These are phyloP conservation scores for Mustela lutreola DNA, from an alignment of 2,113 vertebrate species.

Conservation along the genomic window DNA sequence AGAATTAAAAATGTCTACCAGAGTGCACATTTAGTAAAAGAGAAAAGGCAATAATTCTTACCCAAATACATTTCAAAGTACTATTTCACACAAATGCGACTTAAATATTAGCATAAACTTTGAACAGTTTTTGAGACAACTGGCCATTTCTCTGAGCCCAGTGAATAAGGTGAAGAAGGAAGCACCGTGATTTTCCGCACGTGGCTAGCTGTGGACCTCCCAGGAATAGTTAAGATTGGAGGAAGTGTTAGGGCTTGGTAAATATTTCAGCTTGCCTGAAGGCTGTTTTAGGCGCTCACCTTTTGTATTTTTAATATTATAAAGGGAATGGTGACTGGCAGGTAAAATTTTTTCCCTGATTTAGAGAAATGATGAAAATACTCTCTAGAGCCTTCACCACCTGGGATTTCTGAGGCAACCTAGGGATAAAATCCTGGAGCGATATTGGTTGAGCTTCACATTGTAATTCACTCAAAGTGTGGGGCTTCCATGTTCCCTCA, in stretches of 20 bases:
- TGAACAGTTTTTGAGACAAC: background rate
- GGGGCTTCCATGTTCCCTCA: background rate
- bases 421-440: background rate
- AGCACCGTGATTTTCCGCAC: background rate
- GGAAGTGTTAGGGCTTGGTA: slow-evolving; percentile 23
- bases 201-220: background rate
- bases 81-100: background rate
- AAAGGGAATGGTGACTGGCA: slow-evolving; percentile 2
- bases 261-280: slow-evolving; percentile 56
- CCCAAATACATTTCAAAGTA: background rate
- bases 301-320: slow-evolving; percentile 49
- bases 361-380: slow-evolving; percentile 30
- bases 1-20: background rate
- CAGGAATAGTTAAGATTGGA: background rate
- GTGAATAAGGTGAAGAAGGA: background rate
- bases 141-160: background rate
- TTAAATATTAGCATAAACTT: background rate
- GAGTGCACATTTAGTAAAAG: background rate
- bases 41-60: background rate
- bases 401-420: background rate
- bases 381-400: background rate
- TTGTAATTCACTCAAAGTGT: too few relatives aligned
- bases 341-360: background rate
- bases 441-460: background rate
- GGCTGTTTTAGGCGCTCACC: background rate